phyloP scores from a whole-genome alignment of 2,113 vertebrate species.

The Rhabdomys dilectus region DNA sequence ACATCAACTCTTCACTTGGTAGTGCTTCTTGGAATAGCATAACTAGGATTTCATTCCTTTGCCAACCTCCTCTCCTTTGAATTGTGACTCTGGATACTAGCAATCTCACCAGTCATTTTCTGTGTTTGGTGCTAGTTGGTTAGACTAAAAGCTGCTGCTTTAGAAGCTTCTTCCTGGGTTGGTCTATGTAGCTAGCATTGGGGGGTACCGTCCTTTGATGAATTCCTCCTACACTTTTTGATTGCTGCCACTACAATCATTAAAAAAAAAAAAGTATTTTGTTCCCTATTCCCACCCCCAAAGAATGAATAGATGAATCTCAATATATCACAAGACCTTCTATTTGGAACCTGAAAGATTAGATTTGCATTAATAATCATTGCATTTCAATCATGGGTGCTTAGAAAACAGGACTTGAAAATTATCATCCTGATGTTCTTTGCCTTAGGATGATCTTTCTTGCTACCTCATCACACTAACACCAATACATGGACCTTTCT shows the following conservation, averaged over 20 bases:
- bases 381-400: neutral
- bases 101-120: neutral
- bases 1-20: neutral
- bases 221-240: neutral
- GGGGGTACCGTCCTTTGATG: rapidly evolving
- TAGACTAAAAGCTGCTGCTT: neutral
- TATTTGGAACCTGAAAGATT: neutral
- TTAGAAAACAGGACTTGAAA: neutral
- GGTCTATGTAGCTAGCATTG: rapidly evolving
- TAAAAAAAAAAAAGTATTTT: neutral
- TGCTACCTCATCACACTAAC: neutral
- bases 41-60: neutral
- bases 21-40: neutral
- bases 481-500: neutral
- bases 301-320: neutral
- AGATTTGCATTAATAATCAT: neutral
- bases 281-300: rapidly evolving
- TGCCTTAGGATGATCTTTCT: neutral
- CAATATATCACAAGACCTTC: neutral
- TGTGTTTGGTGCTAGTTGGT: neutral
- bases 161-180: neutral
- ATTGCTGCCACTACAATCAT: neutral
- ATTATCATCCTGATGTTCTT: conserved; percentile 25
- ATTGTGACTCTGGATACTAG: neutral
- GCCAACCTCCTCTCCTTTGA: neutral